A percentile compares a stretch with the other conserved stretches of the same genome.
Conservation (phyloP, 2,113 vertebrate genomes). For the Dryoscopus gambensis region DNA sequence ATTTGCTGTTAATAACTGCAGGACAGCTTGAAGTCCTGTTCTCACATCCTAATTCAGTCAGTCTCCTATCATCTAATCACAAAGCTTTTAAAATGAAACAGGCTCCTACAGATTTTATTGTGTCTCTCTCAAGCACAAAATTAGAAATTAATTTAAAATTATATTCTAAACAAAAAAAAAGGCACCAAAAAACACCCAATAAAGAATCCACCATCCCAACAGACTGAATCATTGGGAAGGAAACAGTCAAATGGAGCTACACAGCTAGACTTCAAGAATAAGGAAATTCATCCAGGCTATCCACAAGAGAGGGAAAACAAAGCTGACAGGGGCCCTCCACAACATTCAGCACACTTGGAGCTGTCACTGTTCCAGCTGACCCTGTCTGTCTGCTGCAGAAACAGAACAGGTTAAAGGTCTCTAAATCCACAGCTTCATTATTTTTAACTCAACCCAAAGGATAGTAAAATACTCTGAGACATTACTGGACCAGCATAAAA, state of each 20-base stretch:
- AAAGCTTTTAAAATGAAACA: background rate
- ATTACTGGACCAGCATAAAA: background rate
- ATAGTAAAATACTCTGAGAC: background rate
- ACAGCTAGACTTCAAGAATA: background rate
- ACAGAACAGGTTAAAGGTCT: background rate
- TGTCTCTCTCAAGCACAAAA: background rate
- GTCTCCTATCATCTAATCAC: background rate
- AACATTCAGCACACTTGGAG: background rate
- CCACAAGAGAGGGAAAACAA: background rate
- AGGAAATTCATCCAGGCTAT: background rate
- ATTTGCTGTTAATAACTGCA: background rate
- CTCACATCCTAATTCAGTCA: background rate
- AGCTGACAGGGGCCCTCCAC: background rate
- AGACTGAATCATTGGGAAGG: background rate
- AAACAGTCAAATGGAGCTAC: background rate
- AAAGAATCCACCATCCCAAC: background rate
- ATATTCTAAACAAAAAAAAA: background rate
- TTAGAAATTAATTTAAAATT: background rate
- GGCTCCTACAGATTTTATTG: background rate
- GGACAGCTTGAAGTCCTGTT: background rate
- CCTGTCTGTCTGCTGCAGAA: background rate
- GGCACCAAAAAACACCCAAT: background rate
- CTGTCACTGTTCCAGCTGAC: background rate
- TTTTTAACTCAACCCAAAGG: background rate
- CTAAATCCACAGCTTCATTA: background rate